Percentiles rank a stretch among this genome's conserved stretches.
Evolutionary conservation across 37 sponge, comb jelly and placozoan genomes (phyloP).

Genomic region (Theonella swinhoei): DNA sequence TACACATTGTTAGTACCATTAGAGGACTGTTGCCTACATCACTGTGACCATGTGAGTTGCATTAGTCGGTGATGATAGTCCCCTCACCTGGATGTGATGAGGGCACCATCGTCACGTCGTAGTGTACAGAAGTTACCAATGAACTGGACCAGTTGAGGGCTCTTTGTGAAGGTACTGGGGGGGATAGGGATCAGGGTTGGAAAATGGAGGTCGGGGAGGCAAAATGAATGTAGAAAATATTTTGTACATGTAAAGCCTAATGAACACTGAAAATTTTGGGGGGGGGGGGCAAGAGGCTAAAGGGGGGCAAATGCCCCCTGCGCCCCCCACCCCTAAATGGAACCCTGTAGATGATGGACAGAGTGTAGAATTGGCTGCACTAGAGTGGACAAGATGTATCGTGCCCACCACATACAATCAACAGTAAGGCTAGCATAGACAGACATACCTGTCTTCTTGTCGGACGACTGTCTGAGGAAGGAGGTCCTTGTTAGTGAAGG

Average conservation of each 20-base stretch:
- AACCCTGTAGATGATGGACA: not conserved
- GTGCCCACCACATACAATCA: no score
- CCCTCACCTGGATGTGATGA: constrained; percentile 75
- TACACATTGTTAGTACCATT: not conserved
- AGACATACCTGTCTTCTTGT: constrained; percentile 75
- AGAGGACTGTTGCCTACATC: not conserved
- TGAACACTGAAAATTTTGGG: no score
- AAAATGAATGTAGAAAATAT: no score
- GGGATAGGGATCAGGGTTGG: no score
- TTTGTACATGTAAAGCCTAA: no score
- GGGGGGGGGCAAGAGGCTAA: no score
- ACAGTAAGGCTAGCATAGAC: no score
- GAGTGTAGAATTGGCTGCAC: not conserved
- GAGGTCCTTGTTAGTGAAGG: constrained; percentile 86
- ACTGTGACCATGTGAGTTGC: no score
- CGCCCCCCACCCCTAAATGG: not conserved
- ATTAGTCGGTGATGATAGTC: no score
- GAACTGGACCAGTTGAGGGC: constrained; percentile 81
- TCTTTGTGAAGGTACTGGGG: constrained; percentile 85
- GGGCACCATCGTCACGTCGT: constrained; percentile 87
- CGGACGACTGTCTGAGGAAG: constrained; percentile 60
- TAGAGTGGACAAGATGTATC: no score
- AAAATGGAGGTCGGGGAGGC: no score
- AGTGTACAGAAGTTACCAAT: constrained; percentile 79
- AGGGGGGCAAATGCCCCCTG: not conserved